phyloP scores from a whole-genome alignment of 2,888 invertebrate genomes.

The Apotomis betuletana region DNA sequence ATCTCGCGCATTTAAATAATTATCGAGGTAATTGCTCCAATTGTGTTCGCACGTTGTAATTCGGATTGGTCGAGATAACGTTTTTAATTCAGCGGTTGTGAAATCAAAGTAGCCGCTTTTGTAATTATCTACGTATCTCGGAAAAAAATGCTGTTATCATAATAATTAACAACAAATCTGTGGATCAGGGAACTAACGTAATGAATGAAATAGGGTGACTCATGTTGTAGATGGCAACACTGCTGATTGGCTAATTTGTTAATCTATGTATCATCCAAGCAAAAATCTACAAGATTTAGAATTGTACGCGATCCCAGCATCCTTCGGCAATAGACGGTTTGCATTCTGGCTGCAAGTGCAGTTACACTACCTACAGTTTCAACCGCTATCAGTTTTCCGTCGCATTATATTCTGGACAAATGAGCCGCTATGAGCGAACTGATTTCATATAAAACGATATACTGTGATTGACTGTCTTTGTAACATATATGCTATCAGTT shows the following conservation, averaged over 20 bases:
- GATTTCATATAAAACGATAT: too few species aligned
- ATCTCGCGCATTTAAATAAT: conserved; percentile 32
- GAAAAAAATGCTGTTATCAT: conserved; percentile 4
- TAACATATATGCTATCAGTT: too few species aligned
- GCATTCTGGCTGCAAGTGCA: too few species aligned
- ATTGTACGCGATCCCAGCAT: too few species aligned
- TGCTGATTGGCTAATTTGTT: neutral
- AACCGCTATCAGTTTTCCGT: too few species aligned
- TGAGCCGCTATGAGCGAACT: too few species aligned
- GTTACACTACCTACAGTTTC: too few species aligned
- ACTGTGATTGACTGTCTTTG: too few species aligned
- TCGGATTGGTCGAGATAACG: conserved; percentile 31
- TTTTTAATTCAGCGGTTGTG: conserved; percentile 33
- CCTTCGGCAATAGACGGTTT: too few species aligned
- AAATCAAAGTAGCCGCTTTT: conserved; percentile 32
- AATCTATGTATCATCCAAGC: too few species aligned
- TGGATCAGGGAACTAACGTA: neutral
- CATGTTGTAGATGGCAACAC: neutral
- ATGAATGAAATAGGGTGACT: neutral
- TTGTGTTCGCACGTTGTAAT: conserved; percentile 37
- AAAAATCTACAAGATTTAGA: too few species aligned
- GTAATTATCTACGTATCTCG: conserved; percentile 19
- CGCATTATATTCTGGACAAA: too few species aligned
- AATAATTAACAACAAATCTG: conserved; percentile 2
- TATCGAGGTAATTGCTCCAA: conserved; percentile 33